Evolutionary conservation across 2,888 invertebrate species (phyloP).

Genomic region (Rhagonycha lutea): DNA sequence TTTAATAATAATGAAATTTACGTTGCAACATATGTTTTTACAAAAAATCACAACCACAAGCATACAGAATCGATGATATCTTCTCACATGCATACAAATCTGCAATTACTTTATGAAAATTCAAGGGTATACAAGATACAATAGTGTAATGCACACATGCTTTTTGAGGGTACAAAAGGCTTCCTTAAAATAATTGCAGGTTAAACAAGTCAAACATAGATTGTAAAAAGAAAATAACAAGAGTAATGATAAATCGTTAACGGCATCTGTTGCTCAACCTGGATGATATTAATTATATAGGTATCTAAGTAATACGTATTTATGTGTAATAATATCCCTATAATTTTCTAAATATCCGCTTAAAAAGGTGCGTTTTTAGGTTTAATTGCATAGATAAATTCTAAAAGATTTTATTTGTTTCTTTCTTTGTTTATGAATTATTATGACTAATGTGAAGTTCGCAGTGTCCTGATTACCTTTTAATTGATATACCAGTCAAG

Average conservation of each 20-base stretch:
- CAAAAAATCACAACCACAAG: slow-evolving; percentile 21
- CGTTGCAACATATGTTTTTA: slow-evolving; percentile 9
- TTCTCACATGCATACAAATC: neutral
- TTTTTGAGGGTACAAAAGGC: slow-evolving; percentile 28
- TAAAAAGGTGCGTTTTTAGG: slow-evolving; percentile 33
- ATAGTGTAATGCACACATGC: slow-evolving; percentile 26
- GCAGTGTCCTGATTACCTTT: neutral
- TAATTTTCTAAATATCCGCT: slow-evolving; percentile 44
- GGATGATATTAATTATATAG: slow-evolving; percentile 47
- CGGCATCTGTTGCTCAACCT: slow-evolving; percentile 45
- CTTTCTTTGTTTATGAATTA: neutral
- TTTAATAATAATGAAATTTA: neutral
- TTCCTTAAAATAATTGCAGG: slow-evolving; percentile 38
- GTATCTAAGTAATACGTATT: slow-evolving; percentile 40
- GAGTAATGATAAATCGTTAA: slow-evolving; percentile 40
- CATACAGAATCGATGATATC: slow-evolving; percentile 3
- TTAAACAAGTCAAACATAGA: slow-evolving; percentile 37
- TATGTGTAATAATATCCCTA: slow-evolving; percentile 49
- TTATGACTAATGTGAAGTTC: neutral
- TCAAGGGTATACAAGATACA: neutral
- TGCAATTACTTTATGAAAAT: slow-evolving; percentile 11
- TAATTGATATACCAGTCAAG: neutral
- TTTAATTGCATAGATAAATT: slow-evolving; percentile 12
- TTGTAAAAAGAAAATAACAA: slow-evolving; percentile 35
- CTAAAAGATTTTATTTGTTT: neutral